phyloP scores from a whole-genome alignment of 2,888 invertebrate species.

The Agapetus fuscipes region DNA sequence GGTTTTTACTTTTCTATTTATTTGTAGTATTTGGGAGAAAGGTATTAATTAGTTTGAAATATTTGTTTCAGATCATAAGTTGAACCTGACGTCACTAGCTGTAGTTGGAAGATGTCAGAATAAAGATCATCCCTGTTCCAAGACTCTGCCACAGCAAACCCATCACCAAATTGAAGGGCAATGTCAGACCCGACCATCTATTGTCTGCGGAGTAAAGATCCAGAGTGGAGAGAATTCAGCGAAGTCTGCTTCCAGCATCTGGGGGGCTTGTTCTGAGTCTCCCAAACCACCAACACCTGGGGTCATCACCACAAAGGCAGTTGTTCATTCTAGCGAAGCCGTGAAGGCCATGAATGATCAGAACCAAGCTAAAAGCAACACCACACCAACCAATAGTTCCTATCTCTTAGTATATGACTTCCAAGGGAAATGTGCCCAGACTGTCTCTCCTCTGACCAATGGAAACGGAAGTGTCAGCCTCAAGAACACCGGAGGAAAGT shows the following conservation, averaged over 20 bases:
- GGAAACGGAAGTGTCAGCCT: constrained; percentile 35
- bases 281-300: constrained; percentile 1
- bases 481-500: constrained; percentile 36
- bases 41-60: too few relatives aligned
- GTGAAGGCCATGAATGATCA: constrained; percentile 72
- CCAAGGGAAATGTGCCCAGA: constrained; percentile 48
- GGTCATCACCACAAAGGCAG: constrained; percentile 15
- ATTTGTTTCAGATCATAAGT: constrained; percentile 17
- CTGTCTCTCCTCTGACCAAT: constrained; percentile 38
- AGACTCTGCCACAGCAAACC: constrained; percentile 2
- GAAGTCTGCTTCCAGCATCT: constrained; percentile 12
- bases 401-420: constrained; percentile 63
- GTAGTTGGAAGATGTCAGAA: constrained; percentile 21
- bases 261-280: constrained; percentile 8
- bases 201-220: constrained; percentile 37
- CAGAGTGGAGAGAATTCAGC: constrained; percentile 26
- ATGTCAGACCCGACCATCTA: constrained; percentile 33
- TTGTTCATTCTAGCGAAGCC: constrained; percentile 29
- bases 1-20: too few relatives aligned
- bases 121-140: constrained; percentile 18
- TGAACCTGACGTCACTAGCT: constrained; percentile 18
- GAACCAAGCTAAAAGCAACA: constrained; percentile 53
- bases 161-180: constrained; percentile 5
- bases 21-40: too few relatives aligned
- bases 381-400: constrained; percentile 36